Percentiles rank a stretch among this genome's conserved stretches.
Evolutionary conservation across 2,888 invertebrate genomes (phyloP).

Genomic region (Oxyscelio sp.): DNA sequence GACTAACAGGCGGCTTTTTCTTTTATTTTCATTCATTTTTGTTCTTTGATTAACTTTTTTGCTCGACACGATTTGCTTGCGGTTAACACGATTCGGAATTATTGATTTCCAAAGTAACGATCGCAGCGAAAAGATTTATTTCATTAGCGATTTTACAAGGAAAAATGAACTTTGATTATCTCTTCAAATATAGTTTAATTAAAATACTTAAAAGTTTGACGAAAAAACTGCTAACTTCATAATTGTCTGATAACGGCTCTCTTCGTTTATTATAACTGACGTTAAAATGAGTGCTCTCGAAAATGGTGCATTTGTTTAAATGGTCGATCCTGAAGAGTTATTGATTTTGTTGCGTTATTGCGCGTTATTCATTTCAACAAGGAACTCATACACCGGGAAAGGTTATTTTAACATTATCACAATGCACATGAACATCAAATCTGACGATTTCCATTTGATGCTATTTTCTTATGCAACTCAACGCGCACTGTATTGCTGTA

Average conservation of each 20-base stretch:
- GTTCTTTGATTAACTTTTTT: conserved; percentile 46
- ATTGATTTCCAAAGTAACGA: background rate
- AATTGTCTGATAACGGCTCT: too few relatives aligned
- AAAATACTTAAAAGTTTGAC: conserved; percentile 19
- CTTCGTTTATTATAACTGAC: too few relatives aligned
- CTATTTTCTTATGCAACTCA: conserved; percentile 50
- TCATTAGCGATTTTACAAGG: conserved; percentile 1
- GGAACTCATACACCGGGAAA: background rate
- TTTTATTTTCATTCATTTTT: conserved; percentile 56
- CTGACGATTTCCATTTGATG: conserved; percentile 54
- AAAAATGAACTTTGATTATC: conserved; percentile 21
- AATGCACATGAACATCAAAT: conserved; percentile 36
- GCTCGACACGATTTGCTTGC: conserved; percentile 29
- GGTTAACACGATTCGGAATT: conserved; percentile 30
- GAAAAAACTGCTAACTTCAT: too few relatives aligned
- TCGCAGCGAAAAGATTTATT: conserved; percentile 17
- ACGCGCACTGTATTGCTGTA: conserved; percentile 30
- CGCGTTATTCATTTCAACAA: conserved; percentile 13
- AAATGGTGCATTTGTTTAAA: too few relatives aligned
- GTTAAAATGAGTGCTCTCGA: too few relatives aligned
- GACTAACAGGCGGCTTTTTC: background rate
- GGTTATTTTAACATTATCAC: conserved; percentile 29
- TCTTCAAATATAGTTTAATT: conserved; percentile 17
- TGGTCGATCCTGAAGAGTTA: too few relatives aligned
- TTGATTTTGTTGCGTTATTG: conserved; percentile 11